Base-by-base conservation (phyloP, 1,140 invertebrate species). In the Ctenoplectra terminalis region DNA sequence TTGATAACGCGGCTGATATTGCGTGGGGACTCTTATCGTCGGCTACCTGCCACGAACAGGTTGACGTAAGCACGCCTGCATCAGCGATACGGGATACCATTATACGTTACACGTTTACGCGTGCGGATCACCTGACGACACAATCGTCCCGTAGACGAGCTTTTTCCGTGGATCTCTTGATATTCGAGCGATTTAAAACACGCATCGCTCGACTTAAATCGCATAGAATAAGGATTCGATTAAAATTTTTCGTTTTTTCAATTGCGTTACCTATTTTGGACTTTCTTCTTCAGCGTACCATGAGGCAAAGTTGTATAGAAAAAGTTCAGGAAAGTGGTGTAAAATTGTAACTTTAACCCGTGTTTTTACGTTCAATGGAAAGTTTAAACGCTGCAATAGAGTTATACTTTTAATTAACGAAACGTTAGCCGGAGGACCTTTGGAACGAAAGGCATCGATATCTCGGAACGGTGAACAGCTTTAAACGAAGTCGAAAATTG, bases 1-100 rank as follows among this genome's bases (percentile, higher is more conserved):
- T 61, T 71, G 43, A 71, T 78, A 78, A 60, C 76, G 48, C 40
- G 48, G 34, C 43, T 46, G 58, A 74, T 73, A 40, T n/a, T 13
- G 43, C 43, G 37, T 6, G 11, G 66, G 11, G 17, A 0, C 43
- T 29, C 20, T 70, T 74, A 74, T 80, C 78, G 60, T 29, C 37
- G 23, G 26, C 60, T 46, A 63, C 56, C 70, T 74, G 78, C 58
- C 78, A 80, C 70, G 48, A 43, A 6, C 34, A 64, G 58, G 37
- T 54, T 54, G 34, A 43, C 56, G 69, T 72, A 80, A 80, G 34
- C 60, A 73, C 20, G 13, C 29, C 31, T 52, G 37, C 58, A 34
- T 23, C 61, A 6, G 9, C 63, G 50, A 75, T 64, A 75, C 15
- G 60, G 43, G 17, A 60, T 13, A 8, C 34, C 15, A 77, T 67